A percentile compares a stretch with the other conserved stretches of the same genome.
phyloP scores from a whole-genome alignment of 2,888 invertebrate species.

The Pandemis heparana region DNA sequence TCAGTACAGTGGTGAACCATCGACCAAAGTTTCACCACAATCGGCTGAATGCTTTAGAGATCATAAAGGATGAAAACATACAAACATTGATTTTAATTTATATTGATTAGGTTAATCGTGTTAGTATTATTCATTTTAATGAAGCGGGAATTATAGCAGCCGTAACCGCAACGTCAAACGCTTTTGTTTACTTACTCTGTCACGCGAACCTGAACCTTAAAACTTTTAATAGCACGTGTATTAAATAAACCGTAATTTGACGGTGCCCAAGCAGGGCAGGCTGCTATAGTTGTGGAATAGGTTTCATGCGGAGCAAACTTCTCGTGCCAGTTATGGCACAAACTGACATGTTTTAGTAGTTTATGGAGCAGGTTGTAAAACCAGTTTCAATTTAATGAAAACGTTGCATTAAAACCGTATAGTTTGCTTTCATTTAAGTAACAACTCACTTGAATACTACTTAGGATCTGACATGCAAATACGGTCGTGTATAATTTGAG shows the following conservation, averaged over 20 bases:
- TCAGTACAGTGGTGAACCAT: no score
- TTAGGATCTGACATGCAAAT: no score
- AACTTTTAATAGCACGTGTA: slow-evolving; percentile 35
- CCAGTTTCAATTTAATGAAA: background rate
- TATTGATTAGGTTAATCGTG: slow-evolving; percentile 20
- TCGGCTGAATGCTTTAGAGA: no score
- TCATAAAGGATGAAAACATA: no score
- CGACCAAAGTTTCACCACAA: no score
- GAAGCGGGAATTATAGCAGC: slow-evolving; percentile 22
- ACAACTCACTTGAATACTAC: background rate
- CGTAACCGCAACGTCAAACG: slow-evolving; percentile 13
- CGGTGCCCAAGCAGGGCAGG: slow-evolving; percentile 5
- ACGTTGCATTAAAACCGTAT: background rate
- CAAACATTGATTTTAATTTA: no score
- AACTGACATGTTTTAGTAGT: background rate
- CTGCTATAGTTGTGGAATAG: slow-evolving; percentile 1
- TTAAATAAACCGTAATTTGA: slow-evolving; percentile 34
- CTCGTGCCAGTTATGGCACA: background rate
- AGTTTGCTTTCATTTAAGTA: background rate
- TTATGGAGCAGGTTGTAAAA: background rate
- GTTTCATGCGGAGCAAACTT: background rate
- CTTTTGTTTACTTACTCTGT: slow-evolving; percentile 31
- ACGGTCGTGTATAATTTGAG: no score
- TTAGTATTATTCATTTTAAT: slow-evolving; percentile 27
- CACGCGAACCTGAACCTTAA: slow-evolving; percentile 32